A percentile compares a stretch with the other conserved stretches of the same genome.
Conservation (phyloP, 2,113 vertebrate species). For the Rhynchopsitta pachyrhyncha region DNA sequence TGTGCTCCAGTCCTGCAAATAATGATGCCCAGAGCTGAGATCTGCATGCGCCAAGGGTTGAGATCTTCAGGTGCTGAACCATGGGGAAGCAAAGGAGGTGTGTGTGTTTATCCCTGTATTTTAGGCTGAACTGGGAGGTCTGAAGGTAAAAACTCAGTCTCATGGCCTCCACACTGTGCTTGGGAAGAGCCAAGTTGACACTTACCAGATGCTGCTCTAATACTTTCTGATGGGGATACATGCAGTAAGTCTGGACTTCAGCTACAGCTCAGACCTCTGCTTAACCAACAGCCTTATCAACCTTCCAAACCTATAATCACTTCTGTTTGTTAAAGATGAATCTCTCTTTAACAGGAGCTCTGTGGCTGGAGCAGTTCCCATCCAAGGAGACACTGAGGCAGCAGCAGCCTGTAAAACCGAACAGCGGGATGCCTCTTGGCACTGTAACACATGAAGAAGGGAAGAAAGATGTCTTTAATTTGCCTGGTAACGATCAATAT, state of each 20-base stretch:
- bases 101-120: neutral
- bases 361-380: neutral
- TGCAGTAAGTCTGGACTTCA: neutral
- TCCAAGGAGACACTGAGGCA: neutral
- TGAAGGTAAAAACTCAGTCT: neutral
- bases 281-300: neutral
- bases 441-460: neutral
- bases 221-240: neutral
- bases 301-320: neutral
- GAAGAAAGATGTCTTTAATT: slow-evolving; percentile 70
- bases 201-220: neutral
- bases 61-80: neutral
- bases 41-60: neutral
- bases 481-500: slow-evolving; percentile 57
- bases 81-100: fast-evolving
- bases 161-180: neutral
- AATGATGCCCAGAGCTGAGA: neutral
- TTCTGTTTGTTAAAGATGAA: neutral
- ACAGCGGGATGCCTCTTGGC: slow-evolving; percentile 10
- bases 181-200: neutral
- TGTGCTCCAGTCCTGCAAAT: neutral
- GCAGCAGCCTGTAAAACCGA: neutral
- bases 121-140: neutral
- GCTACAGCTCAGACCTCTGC: neutral
- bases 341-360: neutral